A percentile compares a stretch with the other conserved stretches of the same genome.
Conservation (phyloP, 2,888 invertebrate species). For the Drosophila cognata region DNA sequence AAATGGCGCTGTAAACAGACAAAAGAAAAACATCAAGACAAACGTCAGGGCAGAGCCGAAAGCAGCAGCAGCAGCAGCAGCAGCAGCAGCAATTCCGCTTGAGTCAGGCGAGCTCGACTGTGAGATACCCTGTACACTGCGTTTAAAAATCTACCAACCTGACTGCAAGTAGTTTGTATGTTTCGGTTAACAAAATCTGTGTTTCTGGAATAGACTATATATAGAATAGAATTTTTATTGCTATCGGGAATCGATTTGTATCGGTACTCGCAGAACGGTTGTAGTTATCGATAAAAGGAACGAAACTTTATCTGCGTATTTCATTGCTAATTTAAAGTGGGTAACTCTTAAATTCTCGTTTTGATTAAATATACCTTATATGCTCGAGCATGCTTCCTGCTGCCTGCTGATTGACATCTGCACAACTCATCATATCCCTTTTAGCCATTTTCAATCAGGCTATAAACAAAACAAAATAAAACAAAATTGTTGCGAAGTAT, state of each 20-base stretch:
- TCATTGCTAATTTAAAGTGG: not conserved
- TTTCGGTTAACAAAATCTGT: not conserved
- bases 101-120: not conserved
- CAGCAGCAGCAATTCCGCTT: no score
- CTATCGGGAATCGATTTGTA: not conserved
- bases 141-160: not conserved
- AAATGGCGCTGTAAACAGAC: slow-evolving; percentile 72
- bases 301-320: not conserved
- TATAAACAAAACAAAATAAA: slow-evolving; percentile 16
- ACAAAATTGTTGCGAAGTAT: slow-evolving; percentile 17
- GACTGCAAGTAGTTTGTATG: not conserved
- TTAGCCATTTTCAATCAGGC: not conserved
- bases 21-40: slow-evolving; percentile 55
- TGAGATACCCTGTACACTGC: not conserved
- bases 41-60: slow-evolving; percentile 28
- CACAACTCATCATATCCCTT: not conserved
- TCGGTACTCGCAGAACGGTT: not conserved
- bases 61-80: slow-evolving; percentile 23
- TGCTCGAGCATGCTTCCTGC: not conserved
- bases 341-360: not conserved
- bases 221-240: not conserved
- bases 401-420: not conserved
- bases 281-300: not conserved
- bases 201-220: not conserved
- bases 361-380: not conserved